These are phyloP conservation scores for Cybosia mesomella DNA, from an alignment of 2,888 invertebrate species.

Conservation along the genomic window DNA sequence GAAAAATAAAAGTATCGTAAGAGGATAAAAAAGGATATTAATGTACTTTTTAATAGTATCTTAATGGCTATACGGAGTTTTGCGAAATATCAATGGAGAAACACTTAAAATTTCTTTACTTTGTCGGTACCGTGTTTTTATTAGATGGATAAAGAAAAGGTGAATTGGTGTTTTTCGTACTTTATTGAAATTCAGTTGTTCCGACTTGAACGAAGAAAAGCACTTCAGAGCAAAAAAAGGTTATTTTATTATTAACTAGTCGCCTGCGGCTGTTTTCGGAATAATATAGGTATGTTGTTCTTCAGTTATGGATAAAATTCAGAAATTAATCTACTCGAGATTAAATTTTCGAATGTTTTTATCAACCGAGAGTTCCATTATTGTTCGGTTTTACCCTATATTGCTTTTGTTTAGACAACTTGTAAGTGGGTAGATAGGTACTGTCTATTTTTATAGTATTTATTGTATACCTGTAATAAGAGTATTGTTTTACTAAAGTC, in stretches of 20 bases:
- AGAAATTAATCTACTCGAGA: constrained; percentile 12
- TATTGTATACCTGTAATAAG: neutral
- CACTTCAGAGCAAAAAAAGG: constrained; percentile 45
- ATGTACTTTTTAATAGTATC: constrained; percentile 20
- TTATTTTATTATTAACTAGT: constrained; percentile 50
- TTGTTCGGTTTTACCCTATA: neutral
- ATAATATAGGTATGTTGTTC: constrained; percentile 28
- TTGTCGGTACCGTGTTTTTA: constrained; percentile 47
- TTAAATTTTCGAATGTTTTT: constrained; percentile 39
- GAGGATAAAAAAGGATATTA: constrained; percentile 21
- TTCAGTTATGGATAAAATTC: constrained; percentile 15
- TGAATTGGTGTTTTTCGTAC: constrained; percentile 58
- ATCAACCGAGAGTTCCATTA: neutral
- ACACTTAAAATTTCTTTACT: constrained; percentile 45
- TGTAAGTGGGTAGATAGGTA: neutral
- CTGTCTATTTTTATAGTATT: neutral
- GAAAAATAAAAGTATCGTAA: constrained; percentile 33
- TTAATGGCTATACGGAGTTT: constrained; percentile 19
- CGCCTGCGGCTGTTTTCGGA: constrained; percentile 32
- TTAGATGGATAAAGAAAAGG: constrained; percentile 49
- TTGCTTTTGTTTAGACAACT: neutral
- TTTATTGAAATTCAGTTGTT: constrained; percentile 64
- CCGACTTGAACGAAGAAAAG: constrained; percentile 46
- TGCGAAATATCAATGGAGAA: constrained; percentile 26
- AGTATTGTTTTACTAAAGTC: neutral